A percentile compares a stretch with the other conserved stretches of the same genome.
Conservation (phyloP, 2,113 vertebrate species). For the Aptenodytes forsteri region DNA sequence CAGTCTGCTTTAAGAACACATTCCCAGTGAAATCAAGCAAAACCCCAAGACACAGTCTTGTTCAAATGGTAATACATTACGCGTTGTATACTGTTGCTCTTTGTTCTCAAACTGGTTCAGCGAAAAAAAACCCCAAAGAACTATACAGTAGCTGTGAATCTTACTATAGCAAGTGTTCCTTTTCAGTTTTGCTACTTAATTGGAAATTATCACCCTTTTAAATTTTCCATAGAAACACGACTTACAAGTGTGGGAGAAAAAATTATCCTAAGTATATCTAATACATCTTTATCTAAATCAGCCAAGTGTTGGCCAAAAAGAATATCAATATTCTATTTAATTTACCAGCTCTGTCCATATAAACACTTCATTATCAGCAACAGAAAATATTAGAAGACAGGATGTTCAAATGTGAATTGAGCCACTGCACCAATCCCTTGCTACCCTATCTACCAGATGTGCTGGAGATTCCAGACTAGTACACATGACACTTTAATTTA, state of each 20-base stretch:
- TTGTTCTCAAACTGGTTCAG: not conserved
- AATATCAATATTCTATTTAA: not conserved
- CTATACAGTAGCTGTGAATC: not conserved
- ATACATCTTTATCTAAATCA: slow-evolving; percentile 1
- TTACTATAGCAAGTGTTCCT: not conserved
- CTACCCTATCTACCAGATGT: not conserved
- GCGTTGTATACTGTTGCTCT: not conserved
- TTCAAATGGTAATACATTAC: not conserved
- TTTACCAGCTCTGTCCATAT: not conserved
- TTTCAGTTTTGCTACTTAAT: not conserved
- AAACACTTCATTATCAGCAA: slow-evolving; percentile 8
- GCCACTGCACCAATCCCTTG: not conserved
- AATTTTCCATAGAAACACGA: not conserved
- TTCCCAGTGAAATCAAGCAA: not conserved
- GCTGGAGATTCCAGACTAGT: not conserved
- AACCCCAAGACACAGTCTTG: not conserved
- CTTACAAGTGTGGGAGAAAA: not conserved
- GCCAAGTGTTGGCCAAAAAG: not conserved
- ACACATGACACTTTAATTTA: not conserved
- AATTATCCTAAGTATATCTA: not conserved
- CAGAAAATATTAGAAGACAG: not conserved
- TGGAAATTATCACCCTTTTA: not conserved
- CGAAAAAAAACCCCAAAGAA: not conserved
- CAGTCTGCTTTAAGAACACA: not conserved
- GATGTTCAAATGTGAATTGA: not conserved